Evolutionary conservation across 2,113 vertebrate genomes (phyloP).

Genomic region (Psittacula cyanocephala): DNA sequence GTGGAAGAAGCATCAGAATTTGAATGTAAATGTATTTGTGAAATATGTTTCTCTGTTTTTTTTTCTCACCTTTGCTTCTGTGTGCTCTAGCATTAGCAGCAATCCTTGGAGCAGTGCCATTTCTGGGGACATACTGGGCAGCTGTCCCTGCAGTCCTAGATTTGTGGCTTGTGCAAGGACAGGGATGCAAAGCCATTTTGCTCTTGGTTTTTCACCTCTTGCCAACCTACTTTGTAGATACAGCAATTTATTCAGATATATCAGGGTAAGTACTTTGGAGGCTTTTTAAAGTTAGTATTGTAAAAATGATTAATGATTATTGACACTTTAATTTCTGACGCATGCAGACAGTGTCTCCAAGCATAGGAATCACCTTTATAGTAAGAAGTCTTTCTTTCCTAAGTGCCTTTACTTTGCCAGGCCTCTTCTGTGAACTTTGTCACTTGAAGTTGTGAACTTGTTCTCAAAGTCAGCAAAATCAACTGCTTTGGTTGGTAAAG

Average conservation of each 20-base stretch:
- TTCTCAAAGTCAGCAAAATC: background rate
- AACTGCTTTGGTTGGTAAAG: background rate
- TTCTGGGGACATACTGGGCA: conserved; percentile 97
- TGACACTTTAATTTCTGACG: background rate
- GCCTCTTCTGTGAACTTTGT: background rate
- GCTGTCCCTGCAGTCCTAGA: conserved; percentile 92
- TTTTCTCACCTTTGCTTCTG: background rate
- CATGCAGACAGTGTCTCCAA: background rate
- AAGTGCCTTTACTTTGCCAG: background rate
- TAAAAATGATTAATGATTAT: background rate
- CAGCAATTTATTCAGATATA: conserved; percentile 98
- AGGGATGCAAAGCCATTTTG: conserved; percentile 89
- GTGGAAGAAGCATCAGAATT: background rate
- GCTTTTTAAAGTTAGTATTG: background rate
- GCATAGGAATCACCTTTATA: background rate
- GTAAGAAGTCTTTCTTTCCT: background rate
- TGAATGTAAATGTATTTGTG: background rate
- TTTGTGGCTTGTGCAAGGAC: conserved; percentile 93
- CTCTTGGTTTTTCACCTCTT: conserved; percentile 93
- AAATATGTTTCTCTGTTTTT: background rate
- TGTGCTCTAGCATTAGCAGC: conserved; percentile 84
- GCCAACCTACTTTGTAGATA: conserved; percentile 98
- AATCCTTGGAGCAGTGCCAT: conserved; percentile 94
- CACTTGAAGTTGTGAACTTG: background rate
- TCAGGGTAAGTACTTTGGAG: conserved; percentile 84